Conservation (phyloP, 2,888 invertebrate genomes). For the Chymomyza caudatula region DNA sequence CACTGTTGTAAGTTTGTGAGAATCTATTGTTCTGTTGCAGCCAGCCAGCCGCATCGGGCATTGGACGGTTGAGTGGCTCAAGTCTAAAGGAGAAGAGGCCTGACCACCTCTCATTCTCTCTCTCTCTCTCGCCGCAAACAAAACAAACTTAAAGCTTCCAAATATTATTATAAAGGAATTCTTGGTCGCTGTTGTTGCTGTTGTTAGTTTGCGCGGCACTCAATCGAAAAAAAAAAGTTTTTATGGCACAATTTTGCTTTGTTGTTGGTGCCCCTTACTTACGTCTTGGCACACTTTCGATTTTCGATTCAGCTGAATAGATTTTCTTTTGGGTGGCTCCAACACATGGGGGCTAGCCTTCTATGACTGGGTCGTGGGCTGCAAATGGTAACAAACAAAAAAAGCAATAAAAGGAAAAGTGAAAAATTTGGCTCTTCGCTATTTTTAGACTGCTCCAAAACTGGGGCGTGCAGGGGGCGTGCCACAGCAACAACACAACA, state of each 20-base stretch:
- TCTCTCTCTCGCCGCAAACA: background rate
- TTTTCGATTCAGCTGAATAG: constrained; percentile 57
- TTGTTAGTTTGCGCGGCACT: constrained; percentile 51
- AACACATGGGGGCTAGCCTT: too few relatives aligned
- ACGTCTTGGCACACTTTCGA: constrained; percentile 68
- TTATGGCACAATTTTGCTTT: constrained; percentile 66
- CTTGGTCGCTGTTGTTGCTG: constrained; percentile 26
- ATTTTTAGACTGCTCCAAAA: constrained; percentile 33
- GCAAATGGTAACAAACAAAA: constrained; percentile 3
- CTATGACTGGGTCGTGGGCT: background rate
- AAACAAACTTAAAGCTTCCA: background rate
- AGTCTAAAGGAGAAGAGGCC: too few relatives aligned
- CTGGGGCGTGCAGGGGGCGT: constrained; percentile 51
- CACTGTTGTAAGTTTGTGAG: too few relatives aligned
- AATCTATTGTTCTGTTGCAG: background rate
- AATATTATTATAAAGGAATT: background rate
- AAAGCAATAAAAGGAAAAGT: background rate
- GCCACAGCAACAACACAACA: background rate
- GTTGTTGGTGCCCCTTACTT: constrained; percentile 36
- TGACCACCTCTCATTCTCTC: background rate
- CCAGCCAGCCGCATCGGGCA: background rate
- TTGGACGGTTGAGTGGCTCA: background rate
- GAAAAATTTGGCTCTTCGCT: constrained; percentile 36
- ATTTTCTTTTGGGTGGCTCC: background rate
- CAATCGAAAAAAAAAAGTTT: constrained; percentile 71